Percentiles rank a stretch among this genome's conserved stretches.
Evolutionary conservation across 2,888 invertebrate species (phyloP).

Genomic region (Eupithecia dodoneata): DNA sequence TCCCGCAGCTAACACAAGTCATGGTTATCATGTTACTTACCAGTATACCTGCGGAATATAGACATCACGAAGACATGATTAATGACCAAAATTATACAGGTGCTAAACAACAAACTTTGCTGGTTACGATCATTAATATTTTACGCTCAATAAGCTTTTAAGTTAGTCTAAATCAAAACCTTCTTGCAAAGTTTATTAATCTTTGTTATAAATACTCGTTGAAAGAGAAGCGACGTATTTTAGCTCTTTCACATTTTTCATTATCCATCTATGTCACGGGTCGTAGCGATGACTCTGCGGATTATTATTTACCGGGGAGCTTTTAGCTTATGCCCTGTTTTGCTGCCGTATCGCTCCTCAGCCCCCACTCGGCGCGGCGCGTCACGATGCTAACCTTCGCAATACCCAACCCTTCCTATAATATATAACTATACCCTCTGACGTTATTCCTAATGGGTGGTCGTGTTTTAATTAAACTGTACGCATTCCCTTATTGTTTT

Average conservation of each 20-base stretch:
- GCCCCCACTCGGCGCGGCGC: slow-evolving; percentile 36
- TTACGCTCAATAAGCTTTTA: slow-evolving; percentile 27
- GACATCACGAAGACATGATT: slow-evolving; percentile 30
- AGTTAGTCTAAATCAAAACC: slow-evolving; percentile 28
- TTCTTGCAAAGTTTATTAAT: slow-evolving; percentile 23
- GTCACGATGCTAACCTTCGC: slow-evolving; percentile 49
- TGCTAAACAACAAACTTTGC: slow-evolving; percentile 36
- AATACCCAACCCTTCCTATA: slow-evolving; percentile 42
- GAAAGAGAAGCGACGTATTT: slow-evolving; percentile 31
- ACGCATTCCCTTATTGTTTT: slow-evolving; percentile 31
- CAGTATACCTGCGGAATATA: neutral
- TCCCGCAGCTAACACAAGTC: neutral
- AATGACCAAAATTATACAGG: slow-evolving; percentile 38
- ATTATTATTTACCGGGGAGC: slow-evolving; percentile 50
- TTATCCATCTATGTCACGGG: slow-evolving; percentile 46
- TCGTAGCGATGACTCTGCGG: slow-evolving; percentile 50
- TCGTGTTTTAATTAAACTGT: slow-evolving; percentile 40
- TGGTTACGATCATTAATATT: slow-evolving; percentile 35
- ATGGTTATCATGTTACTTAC: slow-evolving; percentile 2
- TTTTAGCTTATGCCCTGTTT: slow-evolving; percentile 54
- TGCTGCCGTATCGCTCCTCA: slow-evolving; percentile 43
- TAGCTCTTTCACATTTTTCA: slow-evolving; percentile 48
- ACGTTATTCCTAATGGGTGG: slow-evolving; percentile 40
- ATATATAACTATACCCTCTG: slow-evolving; percentile 29
- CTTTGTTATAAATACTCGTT: slow-evolving; percentile 22